Conservation (phyloP, 2,888 invertebrate species). For the Cryptocephalus moraei region DNA sequence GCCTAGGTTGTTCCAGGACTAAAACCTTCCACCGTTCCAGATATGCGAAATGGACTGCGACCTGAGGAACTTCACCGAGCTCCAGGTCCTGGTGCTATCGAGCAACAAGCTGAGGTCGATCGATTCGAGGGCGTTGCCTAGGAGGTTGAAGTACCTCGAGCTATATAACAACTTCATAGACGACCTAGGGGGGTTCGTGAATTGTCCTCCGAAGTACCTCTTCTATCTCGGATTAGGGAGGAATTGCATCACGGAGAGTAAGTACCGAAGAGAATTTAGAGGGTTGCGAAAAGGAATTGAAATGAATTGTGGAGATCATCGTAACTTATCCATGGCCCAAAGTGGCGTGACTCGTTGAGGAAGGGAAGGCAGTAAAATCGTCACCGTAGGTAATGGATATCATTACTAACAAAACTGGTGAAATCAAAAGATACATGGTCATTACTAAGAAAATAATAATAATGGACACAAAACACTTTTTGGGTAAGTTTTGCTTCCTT, state of each 20-base stretch:
- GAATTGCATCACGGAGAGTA: constrained; percentile 37
- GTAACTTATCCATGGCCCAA: too few species aligned
- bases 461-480: too few species aligned
- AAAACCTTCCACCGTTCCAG: constrained; percentile 27
- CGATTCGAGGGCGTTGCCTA: constrained; percentile 35
- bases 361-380: too few species aligned
- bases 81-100: constrained; percentile 38
- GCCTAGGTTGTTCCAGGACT: too few species aligned
- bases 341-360: too few species aligned
- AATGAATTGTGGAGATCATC: too few species aligned
- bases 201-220: constrained; percentile 34
- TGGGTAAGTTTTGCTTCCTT: too few species aligned
- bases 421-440: too few species aligned
- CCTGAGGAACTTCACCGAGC: constrained; percentile 21
- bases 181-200: constrained; percentile 31
- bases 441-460: too few species aligned
- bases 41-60: constrained; percentile 41
- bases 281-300: too few species aligned
- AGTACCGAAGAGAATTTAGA: constrained; percentile 11
- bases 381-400: too few species aligned
- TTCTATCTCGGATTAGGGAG: constrained; percentile 44
- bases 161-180: constrained; percentile 41
- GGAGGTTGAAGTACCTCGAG: constrained; percentile 38
- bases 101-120: constrained; percentile 36
- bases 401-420: too few species aligned